Conservation (phyloP, 2,113 vertebrate species). For the Bucco capensis region DNA sequence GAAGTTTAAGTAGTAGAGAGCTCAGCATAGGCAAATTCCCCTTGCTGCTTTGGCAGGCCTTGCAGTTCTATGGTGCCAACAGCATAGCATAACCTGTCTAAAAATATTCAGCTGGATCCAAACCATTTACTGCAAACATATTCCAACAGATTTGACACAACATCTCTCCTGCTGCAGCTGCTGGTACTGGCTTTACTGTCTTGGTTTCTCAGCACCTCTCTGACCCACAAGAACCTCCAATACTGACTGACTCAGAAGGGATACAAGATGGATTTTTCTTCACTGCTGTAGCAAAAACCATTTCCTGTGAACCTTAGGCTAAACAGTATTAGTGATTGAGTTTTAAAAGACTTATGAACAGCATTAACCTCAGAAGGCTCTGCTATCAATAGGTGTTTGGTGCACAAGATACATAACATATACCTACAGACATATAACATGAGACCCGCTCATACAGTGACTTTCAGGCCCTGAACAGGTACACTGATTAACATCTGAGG, state of each 20-base stretch:
- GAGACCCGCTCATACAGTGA: background rate
- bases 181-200: background rate
- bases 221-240: too few species aligned
- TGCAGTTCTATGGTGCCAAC: background rate
- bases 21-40: background rate
- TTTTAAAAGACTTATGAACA: background rate
- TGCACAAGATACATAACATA: background rate
- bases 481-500: background rate
- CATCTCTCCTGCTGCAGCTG: background rate
- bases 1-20: background rate
- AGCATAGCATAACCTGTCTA: background rate
- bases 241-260: background rate
- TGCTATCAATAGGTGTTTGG: background rate
- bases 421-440: background rate
- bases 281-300: background rate
- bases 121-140: background rate
- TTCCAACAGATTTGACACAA: background rate
- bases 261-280: background rate
- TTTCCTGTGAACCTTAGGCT: background rate
- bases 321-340: accelerated
- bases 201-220: background rate
- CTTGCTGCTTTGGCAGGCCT: background rate
- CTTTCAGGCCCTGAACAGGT: background rate
- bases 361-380: background rate
- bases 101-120: background rate